phyloP scores from a whole-genome alignment of 2,113 vertebrate genomes.

The Peromyscus leucopus region DNA sequence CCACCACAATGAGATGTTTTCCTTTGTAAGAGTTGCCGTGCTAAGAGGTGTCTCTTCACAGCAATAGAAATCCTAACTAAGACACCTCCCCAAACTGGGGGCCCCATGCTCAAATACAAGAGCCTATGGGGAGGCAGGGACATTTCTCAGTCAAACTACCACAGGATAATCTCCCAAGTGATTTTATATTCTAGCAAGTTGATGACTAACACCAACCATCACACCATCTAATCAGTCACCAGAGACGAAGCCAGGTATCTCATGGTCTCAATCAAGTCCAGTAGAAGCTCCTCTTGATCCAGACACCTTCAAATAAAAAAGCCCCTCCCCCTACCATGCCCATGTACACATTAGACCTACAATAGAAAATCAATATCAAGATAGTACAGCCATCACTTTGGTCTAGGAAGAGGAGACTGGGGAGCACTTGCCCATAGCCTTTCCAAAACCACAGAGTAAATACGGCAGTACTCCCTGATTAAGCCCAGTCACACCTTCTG shows the following conservation, averaged over 20 bases:
- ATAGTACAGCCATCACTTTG: not conserved
- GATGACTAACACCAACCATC: not conserved
- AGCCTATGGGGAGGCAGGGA: not conserved
- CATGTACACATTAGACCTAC: not conserved
- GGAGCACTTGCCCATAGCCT: too few species aligned
- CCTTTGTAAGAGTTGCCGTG: too few species aligned
- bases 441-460: not conserved
- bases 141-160: not conserved
- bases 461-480: not conserved
- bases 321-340: accelerated
- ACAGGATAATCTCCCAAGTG: not conserved
- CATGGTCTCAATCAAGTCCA: not conserved
- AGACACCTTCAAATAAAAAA: not conserved
- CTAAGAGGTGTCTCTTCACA: too few species aligned
- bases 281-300: not conserved
- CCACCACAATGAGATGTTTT: too few species aligned
- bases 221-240: not conserved
- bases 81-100: not conserved
- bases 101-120: not conserved
- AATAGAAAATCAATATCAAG: not conserved
- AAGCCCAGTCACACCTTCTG: not conserved
- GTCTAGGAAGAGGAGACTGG: not conserved
- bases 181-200: not conserved
- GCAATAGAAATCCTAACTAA: too few species aligned
- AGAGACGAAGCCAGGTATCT: not conserved